These are phyloP conservation scores for Osmerus eperlanus DNA, from an alignment of 2,113 vertebrate genomes.

Conservation along the genomic window DNA sequence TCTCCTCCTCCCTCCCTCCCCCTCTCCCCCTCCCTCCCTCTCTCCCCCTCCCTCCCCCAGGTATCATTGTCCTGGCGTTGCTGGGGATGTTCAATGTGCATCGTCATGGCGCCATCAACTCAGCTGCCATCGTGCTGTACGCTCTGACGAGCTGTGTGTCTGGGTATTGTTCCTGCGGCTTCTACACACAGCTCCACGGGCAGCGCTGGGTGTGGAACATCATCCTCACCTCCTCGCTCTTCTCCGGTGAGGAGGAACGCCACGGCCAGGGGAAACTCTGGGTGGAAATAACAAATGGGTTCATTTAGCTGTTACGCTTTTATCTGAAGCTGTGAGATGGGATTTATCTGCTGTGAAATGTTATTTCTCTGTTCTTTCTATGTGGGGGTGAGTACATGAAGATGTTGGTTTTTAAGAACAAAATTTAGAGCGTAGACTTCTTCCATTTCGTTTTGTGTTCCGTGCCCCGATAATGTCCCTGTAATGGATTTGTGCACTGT, in stretches of 20 bases:
- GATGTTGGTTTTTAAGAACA: too few species aligned
- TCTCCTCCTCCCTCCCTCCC: neutral
- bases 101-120: slow-evolving; percentile 89
- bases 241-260: slow-evolving; percentile 77
- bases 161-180: slow-evolving; percentile 86
- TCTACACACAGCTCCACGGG: slow-evolving; percentile 88
- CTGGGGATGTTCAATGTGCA: slow-evolving; percentile 90
- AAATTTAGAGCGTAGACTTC: too few species aligned
- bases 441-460: too few species aligned
- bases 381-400: too few species aligned
- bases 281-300: neutral
- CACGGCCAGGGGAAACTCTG: neutral
- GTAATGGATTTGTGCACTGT: too few species aligned
- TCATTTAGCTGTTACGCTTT: too few species aligned
- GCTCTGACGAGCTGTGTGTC: slow-evolving; percentile 90
- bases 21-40: neutral
- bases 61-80: slow-evolving; percentile 86
- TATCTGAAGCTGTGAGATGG: too few species aligned
- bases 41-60: slow-evolving; percentile 53
- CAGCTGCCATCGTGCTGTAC: slow-evolving; percentile 84
- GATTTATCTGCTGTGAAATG: too few species aligned
- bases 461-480: too few species aligned
- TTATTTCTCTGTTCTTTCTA: too few species aligned
- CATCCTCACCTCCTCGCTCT: slow-evolving; percentile 86
- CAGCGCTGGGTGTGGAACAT: slow-evolving; percentile 93